Conservation (phyloP, 2,113 vertebrate genomes). For the Dromiciops gliroides region DNA sequence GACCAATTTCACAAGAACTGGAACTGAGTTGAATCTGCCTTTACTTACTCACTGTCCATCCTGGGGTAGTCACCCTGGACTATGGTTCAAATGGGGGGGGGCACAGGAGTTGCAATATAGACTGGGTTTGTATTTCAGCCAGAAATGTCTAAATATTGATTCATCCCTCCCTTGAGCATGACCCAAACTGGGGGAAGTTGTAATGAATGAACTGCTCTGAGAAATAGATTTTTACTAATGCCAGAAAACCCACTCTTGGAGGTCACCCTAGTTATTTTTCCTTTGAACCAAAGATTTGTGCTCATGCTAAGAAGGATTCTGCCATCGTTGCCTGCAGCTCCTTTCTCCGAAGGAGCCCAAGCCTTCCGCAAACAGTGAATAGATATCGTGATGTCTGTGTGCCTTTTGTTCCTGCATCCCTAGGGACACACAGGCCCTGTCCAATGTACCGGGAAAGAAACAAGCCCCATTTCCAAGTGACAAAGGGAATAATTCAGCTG, state of each 20-base stretch:
- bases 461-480: too few species aligned
- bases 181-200: neutral
- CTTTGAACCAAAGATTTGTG: neutral
- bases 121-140: constrained; percentile 39
- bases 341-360: neutral
- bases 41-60: too few species aligned
- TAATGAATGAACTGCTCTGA: neutral
- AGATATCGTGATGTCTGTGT: too few species aligned
- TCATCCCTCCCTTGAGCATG: neutral
- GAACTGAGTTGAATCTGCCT: neutral
- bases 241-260: constrained; percentile 2
- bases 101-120: neutral
- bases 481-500: too few species aligned
- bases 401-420: too few species aligned
- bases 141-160: constrained; percentile 4
- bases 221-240: constrained; percentile 19
- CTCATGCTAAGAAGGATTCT: neutral
- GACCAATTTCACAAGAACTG: neutral
- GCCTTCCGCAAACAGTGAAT: neutral
- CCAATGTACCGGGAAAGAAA: too few species aligned
- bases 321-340: neutral
- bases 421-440: too few species aligned
- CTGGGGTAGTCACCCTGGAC: too few species aligned
- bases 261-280: neutral
- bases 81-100: neutral